Evolutionary conservation across 2,113 vertebrate genomes (phyloP), one percentile per base, ranked within the genome.

Genomic region (Strigops habroptila): DNA sequence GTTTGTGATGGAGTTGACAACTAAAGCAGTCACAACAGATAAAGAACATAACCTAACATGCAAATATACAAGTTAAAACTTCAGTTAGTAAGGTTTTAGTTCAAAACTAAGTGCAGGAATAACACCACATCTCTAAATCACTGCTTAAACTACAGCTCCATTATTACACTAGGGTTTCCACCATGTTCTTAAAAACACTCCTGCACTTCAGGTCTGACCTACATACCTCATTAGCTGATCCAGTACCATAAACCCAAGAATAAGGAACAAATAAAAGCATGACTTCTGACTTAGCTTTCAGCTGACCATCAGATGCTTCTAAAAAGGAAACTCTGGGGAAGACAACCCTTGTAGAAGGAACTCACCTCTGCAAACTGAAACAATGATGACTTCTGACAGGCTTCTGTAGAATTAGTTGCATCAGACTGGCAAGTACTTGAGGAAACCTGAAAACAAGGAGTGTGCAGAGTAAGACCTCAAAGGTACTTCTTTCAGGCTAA

Each of bases 281-380:
- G 5, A 31, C 11, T 64, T 30, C 7, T 49, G 12, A 55, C 64
- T 95, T 75, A 35, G 60, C 37, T 60, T 78, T 79, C 64, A 94
- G 23, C 9, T 57, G 33, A 78, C 48, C 16, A 68, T 63, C 14
- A 49, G 33, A 41, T n/a, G 8, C 18, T 43, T 90, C 64, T 89
- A 33, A 33, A 59, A 82, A 51, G 33, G 12, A 65, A 82, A 14
- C 10, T 23, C 8, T 18, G 15, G 8, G 37, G 4, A 70, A 90
- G 51, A 39, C 18, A 67, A 63, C 0, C 3, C 23, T 37, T 75
- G 53, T 62, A 21, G 53, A 76, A 70, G 46, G 76, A 77, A 71
- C 94, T 84, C 97, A 99, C 99, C 98, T 99, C 99, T 71, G 98
- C 98, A 93, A 98, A 98, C 71, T 98, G 98, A 96, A 99, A 98